A percentile compares a stretch with the other conserved stretches of the same genome.
phyloP scores from a whole-genome alignment of 2,113 vertebrate species.

The Dasyornis broadbenti region DNA sequence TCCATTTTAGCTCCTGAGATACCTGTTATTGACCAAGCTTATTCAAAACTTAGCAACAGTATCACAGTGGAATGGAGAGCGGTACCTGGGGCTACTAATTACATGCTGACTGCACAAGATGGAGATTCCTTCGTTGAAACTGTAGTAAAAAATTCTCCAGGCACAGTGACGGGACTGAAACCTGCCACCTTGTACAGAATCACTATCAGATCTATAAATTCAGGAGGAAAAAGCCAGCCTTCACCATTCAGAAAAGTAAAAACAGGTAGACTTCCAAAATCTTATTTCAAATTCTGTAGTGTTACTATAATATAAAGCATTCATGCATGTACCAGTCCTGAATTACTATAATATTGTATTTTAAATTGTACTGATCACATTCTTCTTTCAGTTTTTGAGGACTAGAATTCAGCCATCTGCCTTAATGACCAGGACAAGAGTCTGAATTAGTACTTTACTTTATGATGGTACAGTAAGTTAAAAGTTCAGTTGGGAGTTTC shows the following conservation, averaged over 20 bases:
- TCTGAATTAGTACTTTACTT: neutral
- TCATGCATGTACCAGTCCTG: neutral
- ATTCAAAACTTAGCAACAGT: conserved; percentile 87
- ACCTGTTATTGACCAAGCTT: conserved; percentile 79
- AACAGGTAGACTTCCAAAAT: conserved; percentile 77
- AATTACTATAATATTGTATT: neutral
- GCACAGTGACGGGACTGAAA: conserved; percentile 77
- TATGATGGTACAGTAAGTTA: neutral
- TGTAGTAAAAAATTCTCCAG: conserved; percentile 73
- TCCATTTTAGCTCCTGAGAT: conserved; percentile 78
- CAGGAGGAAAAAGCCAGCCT: conserved; percentile 82
- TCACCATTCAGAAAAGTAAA: conserved; percentile 74
- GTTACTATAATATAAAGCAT: neutral
- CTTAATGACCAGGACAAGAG: neutral
- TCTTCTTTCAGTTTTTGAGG: neutral
- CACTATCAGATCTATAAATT: conserved; percentile 82
- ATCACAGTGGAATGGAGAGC: conserved; percentile 87
- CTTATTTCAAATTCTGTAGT: neutral
- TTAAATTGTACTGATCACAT: neutral
- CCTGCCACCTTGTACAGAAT: conserved; percentile 81
- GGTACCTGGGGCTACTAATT: conserved; percentile 80
- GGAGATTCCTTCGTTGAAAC: conserved; percentile 77
- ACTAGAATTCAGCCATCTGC: neutral
- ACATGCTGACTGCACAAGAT: conserved; percentile 77
- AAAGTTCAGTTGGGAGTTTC: neutral